A percentile compares a stretch with the other conserved stretches of the same genome.
Evolutionary conservation across 2,113 vertebrate species (phyloP).

Genomic region (Aphelocoma coerulescens): DNA sequence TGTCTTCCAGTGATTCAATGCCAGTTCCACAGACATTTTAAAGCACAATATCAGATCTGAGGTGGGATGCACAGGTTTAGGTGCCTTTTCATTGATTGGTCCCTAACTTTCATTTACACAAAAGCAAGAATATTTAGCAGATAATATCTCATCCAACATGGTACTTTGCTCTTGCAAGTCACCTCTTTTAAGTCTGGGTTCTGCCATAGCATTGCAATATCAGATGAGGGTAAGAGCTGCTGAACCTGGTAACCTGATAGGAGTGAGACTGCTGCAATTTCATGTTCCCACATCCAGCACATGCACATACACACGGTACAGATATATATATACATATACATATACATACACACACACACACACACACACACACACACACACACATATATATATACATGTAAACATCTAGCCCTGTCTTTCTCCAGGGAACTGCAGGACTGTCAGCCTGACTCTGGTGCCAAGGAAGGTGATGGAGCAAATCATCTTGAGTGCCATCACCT

Average conservation of each 20-base stretch:
- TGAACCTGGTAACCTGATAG: neutral
- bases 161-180: neutral
- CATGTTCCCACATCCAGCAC: neutral
- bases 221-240: neutral
- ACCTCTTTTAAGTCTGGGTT: neutral
- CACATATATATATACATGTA: neutral
- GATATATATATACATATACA: neutral
- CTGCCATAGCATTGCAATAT: neutral
- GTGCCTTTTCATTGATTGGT: neutral
- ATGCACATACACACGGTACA: fast-evolving
- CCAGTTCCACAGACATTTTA: neutral
- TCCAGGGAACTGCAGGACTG: neutral
- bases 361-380: no score
- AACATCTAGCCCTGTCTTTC: neutral
- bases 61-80: neutral
- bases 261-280: neutral
- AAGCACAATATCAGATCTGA: neutral
- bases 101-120: neutral
- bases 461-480: neutral
- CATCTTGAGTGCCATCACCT: neutral
- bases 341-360: no score
- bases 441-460: neutral
- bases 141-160: neutral
- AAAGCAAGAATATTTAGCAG: neutral
- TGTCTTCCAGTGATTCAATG: neutral